Evolutionary conservation across 2,888 invertebrate species (phyloP), one percentile per base, ranked within the genome.

Genomic region (Drosophila vallismaia): DNA sequence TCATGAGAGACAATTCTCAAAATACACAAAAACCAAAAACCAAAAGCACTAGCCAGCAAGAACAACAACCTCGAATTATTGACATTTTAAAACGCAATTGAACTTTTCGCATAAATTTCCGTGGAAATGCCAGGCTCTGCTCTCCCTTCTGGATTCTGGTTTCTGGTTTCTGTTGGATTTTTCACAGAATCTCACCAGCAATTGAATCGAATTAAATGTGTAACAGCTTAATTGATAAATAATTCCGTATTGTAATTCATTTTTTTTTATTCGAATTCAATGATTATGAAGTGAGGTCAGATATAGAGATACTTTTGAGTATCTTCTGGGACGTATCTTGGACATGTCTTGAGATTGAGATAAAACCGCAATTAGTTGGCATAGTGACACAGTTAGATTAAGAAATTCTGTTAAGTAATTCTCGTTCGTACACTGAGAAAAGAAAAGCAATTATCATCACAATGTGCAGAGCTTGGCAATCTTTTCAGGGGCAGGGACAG

Each of bases 61-160:
- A 60, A 42, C 63, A 71, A 50, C 59, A 60, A 70, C 63, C 73
- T 73, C 79, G 76, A 79, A 86, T 82, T 86, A 86, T 79, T 83
- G 83, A 69, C 81, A 88, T 75, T 86, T 79, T 73, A 77, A 77
- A 75, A 76, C 71, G 86, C 80, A 88, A 86, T 88, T 83, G 88
- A 83, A 88, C 88, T 86, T 83, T 79, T 60, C 63, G 71, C 88
- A 88, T 86, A 86, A 71, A 82, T 82, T 88, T 71, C 48, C 50
- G 29, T 33, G 46, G 48, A 28, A 54, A 45, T 26, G 26, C 3
- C 4, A 26, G 26, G 3, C 26, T 26, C n/a, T n/a, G n/a, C n/a
- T n/a, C n/a, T n/a, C n/a, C n/a, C n/a, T 5, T 28, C 5, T 28
- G 28, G 28, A 28, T 28, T 28, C 5, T 28, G 28, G 28, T 5